These are phyloP conservation scores for Sebastes kiyomatsui DNA, from an alignment of 2,797 vertebrate species.

Conservation along the genomic window DNA sequence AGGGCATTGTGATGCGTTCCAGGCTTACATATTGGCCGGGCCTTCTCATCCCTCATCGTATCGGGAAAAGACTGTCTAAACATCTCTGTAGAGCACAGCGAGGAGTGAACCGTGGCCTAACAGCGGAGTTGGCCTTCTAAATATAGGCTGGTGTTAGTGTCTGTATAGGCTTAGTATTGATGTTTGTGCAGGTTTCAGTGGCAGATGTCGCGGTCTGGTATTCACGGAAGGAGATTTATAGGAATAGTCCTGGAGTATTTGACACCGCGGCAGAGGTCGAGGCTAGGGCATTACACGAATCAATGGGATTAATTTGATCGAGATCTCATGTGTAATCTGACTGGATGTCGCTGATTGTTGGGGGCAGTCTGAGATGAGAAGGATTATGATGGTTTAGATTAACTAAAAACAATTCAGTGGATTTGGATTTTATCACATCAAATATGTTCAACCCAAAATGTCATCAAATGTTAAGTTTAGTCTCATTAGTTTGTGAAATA, in stretches of 20 bases:
- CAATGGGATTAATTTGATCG: conserved; percentile 79
- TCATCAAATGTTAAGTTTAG: neutral
- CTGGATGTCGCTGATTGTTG: conserved; percentile 56
- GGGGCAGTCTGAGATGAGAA: conserved; percentile 58
- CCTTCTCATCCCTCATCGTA: conserved; percentile 57
- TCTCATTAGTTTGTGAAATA: neutral
- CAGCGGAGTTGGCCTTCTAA: conserved; percentile 47
- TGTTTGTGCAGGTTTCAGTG: conserved; percentile 76
- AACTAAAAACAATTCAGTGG: conserved; percentile 44
- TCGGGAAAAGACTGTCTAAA: conserved; percentile 32
- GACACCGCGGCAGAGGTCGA: conserved; percentile 59
- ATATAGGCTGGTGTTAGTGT: conserved; percentile 65
- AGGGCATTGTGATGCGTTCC: conserved; percentile 78
- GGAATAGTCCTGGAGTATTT: conserved; percentile 55
- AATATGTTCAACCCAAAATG: conserved; percentile 7
- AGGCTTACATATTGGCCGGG: conserved; percentile 48
- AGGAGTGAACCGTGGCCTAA: conserved; percentile 31
- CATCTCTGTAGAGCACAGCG: conserved; percentile 21
- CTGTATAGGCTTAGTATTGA: conserved; percentile 66
- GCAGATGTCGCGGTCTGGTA: conserved; percentile 70
- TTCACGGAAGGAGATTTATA: conserved; percentile 70
- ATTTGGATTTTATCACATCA: conserved; percentile 1
- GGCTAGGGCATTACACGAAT: conserved; percentile 69
- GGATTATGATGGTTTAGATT: conserved; percentile 73
- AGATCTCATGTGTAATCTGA: conserved; percentile 75